A percentile compares a stretch with the other conserved stretches of the same genome.
phyloP scores from a whole-genome alignment of 53 echinoderm and acorn worm species.

The Crossaster papposus region DNA sequence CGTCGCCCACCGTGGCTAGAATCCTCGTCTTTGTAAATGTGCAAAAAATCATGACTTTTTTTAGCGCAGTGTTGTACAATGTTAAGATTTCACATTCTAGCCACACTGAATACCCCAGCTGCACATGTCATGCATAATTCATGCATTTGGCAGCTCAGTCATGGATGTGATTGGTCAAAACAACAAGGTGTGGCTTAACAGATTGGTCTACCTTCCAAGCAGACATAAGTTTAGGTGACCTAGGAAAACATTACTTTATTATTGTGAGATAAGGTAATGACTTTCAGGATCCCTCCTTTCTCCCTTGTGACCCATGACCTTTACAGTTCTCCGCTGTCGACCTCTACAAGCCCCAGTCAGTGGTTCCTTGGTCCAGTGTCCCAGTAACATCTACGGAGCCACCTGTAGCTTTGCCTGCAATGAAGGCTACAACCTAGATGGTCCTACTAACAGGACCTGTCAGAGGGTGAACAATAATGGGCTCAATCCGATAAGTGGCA shows the following conservation, averaged over 20 bases:
- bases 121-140: background rate
- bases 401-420: slow-evolving; percentile 78
- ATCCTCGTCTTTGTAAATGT: too few relatives aligned
- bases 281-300: background rate
- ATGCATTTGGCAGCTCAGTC: background rate
- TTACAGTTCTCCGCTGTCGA: slow-evolving; percentile 74
- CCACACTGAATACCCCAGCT: background rate
- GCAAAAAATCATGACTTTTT: too few relatives aligned
- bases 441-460: slow-evolving; percentile 59
- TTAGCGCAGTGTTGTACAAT: too few relatives aligned
- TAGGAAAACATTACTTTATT: too few relatives aligned
- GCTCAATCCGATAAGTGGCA: too few relatives aligned
- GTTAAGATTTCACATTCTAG: too few relatives aligned
- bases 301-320: background rate
- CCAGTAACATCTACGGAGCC: slow-evolving; percentile 69
- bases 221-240: too few relatives aligned
- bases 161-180: background rate
- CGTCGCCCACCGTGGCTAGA: too few relatives aligned
- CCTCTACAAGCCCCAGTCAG: slow-evolving; percentile 77
- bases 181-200: background rate
- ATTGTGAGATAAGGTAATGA: background rate
- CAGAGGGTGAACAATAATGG: slow-evolving; percentile 15
- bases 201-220: too few relatives aligned
- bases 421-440: slow-evolving; percentile 76
- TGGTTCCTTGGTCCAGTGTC: slow-evolving; percentile 68